Conservation (phyloP, 2,113 vertebrate genomes). For the Nymphicus hollandicus region DNA sequence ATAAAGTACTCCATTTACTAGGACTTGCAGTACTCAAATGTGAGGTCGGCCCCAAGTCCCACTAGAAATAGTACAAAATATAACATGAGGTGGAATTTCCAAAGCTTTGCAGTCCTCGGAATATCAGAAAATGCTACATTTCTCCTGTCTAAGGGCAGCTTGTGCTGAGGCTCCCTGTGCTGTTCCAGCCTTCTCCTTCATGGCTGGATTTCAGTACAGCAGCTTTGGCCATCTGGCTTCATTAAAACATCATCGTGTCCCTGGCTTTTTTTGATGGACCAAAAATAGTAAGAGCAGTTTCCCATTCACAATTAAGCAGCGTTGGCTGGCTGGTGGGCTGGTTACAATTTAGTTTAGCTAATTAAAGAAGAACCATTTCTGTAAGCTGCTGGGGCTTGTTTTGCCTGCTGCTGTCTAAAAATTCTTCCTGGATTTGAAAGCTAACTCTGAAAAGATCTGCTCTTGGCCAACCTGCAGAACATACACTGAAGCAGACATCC, state of each 20-base stretch:
- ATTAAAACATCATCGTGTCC: not conserved
- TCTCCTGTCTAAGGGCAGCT: not conserved
- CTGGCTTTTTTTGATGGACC: not conserved
- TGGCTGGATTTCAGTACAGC: not conserved
- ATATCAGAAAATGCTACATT: not conserved
- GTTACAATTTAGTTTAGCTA: not conserved
- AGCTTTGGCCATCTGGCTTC: slow-evolving; percentile 37
- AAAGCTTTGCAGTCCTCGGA: not conserved
- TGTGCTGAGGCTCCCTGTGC: not conserved
- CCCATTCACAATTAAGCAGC: not conserved
- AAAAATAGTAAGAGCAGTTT: slow-evolving; percentile 24
- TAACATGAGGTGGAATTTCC: not conserved
- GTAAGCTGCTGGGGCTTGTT: not conserved
- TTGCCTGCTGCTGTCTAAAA: not conserved
- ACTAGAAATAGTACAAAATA: not conserved
- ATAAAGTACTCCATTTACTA: not conserved
- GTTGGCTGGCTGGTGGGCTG: not conserved
- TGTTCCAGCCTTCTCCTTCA: not conserved
- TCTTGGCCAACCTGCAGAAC: not conserved
- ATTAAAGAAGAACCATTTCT: slow-evolving; percentile 15
- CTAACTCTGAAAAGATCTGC: not conserved
- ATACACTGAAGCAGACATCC: not conserved
- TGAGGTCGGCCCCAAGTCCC: not conserved
- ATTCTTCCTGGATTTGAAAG: not conserved
- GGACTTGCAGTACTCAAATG: not conserved